phyloP scores from a whole-genome alignment of 2,888 invertebrate genomes.

The Mycalesis mineus region DNA sequence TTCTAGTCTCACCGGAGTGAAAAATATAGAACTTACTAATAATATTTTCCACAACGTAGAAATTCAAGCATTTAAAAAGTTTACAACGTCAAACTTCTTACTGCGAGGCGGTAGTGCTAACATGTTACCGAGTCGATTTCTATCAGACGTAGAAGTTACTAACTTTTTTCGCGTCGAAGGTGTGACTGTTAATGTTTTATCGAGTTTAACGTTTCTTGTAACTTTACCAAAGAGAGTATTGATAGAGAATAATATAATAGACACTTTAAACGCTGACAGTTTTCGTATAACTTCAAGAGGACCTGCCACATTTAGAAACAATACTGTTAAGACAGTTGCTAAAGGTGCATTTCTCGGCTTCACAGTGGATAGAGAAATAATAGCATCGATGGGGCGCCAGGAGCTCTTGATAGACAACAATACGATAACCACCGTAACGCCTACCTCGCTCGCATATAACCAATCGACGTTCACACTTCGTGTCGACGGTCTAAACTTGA shows the following conservation, averaged over 20 bases:
- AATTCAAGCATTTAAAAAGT: conserved; percentile 87
- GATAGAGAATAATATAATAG: conserved; percentile 79
- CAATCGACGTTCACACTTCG: conserved; percentile 74
- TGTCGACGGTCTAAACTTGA: conserved; percentile 78
- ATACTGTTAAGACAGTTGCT: conserved; percentile 76
- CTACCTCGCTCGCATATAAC: conserved; percentile 79
- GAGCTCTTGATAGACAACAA: conserved; percentile 82
- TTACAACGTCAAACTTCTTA: conserved; percentile 81
- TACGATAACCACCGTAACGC: conserved; percentile 75
- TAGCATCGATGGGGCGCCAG: conserved; percentile 61
- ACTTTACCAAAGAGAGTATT: conserved; percentile 80
- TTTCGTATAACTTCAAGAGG: conserved; percentile 81
- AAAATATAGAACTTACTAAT: conserved; percentile 80
- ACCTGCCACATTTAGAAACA: conserved; percentile 82
- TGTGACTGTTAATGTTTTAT: conserved; percentile 80
- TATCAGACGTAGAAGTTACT: conserved; percentile 85
- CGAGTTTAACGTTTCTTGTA: conserved; percentile 84
- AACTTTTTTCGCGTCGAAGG: conserved; percentile 82
- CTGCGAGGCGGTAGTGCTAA: conserved; percentile 80
- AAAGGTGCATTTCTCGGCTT: conserved; percentile 82
- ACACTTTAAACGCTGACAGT: conserved; percentile 80
- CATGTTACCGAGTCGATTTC: conserved; percentile 82
- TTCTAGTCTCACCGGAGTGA: conserved; percentile 82
- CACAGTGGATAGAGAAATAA: conserved; percentile 65
- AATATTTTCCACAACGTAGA: conserved; percentile 80